Base-by-base conservation (phyloP, 1,140 invertebrate genomes). In the Linepithema humile region DNA sequence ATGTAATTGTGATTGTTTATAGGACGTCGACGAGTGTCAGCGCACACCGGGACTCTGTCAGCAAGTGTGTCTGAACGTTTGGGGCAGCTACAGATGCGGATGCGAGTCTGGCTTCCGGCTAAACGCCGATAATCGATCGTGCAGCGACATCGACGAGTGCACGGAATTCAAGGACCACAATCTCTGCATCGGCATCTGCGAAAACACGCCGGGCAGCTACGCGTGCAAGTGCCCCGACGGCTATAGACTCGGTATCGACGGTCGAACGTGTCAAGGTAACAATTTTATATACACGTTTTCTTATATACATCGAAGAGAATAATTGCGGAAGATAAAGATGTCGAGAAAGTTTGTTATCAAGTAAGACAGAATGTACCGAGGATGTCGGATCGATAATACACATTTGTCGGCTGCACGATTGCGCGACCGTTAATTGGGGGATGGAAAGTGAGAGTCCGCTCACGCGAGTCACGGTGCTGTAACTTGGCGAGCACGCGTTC, bases 71-170 rank as follows among this genome's bases (percentile, higher is more conserved):
- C 95, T 97, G 43, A 98, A 98, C 90, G 95, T 96, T 0, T 98
- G 97, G 97, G 98, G 98, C 0, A 95, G 96, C 2, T 98, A 97
- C 93, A 94, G 96, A 65, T 98, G 98, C 90, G 94, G 95, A 1
- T 98, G 98, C 89, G 95, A 96, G 9, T 90, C 94, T 1, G 98
- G 98, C 0, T 98, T 96, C 91, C 95, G 95, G 3, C 91, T 98
- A 0, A 96, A 95, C 64, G 0, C 91, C 0, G 97, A 98, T 88
- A 97, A 97, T 90, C 95, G 96, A 94, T 96, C 97, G 0, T 98
- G 97, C 92, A 94, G 95, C 84, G 98, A 99, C 91, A 95, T 99
- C 40, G 96, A 99, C 92, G 98, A 99, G 92, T 99, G 98, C 91
- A 95, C 95, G 70, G 95, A 97, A 85, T 96, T 96, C 40, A 96